phyloP scores from a whole-genome alignment of 2,888 invertebrate species.

The Lycocerus yunnanus region DNA sequence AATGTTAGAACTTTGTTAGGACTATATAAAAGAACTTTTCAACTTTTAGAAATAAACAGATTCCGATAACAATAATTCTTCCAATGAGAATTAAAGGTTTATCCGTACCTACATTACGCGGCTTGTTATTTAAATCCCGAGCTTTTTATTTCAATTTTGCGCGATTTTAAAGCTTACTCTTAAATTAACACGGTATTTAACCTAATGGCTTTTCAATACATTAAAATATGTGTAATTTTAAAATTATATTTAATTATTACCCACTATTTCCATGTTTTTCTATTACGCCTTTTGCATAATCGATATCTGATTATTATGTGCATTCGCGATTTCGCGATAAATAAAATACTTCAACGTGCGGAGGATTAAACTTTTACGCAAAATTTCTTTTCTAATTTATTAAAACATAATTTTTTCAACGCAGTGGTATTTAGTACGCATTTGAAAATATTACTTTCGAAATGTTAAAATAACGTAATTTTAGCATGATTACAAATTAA shows the following conservation, averaged over 20 bases:
- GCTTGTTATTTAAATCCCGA: conserved; percentile 52
- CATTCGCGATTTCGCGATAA: background rate
- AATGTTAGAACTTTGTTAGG: conserved; percentile 34
- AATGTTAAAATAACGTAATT: too few species aligned
- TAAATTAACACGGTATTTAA: conserved; percentile 54
- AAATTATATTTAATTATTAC: conserved; percentile 18
- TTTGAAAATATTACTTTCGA: too few species aligned
- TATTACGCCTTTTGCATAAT: background rate
- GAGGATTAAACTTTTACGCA: background rate
- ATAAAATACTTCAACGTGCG: background rate
- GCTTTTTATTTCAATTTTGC: conserved; percentile 56
- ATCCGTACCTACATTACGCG: conserved; percentile 45
- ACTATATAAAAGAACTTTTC: conserved; percentile 37
- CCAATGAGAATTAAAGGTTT: conserved; percentile 43
- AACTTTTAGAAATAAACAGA: conserved; percentile 35
- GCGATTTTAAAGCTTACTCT: conserved; percentile 51
- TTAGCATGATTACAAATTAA: too few species aligned
- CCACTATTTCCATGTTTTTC: background rate
- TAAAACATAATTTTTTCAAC: background rate
- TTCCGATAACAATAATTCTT: conserved; percentile 39
- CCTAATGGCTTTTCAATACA: conserved; percentile 54
- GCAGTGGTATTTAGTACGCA: too few species aligned
- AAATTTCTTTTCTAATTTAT: background rate
- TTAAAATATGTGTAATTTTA: conserved; percentile 34
- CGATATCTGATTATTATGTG: background rate